A percentile compares a stretch with the other conserved stretches of the same genome.
Evolutionary conservation across 2,888 invertebrate species (phyloP).

Genomic region (Aphodius sticticus): DNA sequence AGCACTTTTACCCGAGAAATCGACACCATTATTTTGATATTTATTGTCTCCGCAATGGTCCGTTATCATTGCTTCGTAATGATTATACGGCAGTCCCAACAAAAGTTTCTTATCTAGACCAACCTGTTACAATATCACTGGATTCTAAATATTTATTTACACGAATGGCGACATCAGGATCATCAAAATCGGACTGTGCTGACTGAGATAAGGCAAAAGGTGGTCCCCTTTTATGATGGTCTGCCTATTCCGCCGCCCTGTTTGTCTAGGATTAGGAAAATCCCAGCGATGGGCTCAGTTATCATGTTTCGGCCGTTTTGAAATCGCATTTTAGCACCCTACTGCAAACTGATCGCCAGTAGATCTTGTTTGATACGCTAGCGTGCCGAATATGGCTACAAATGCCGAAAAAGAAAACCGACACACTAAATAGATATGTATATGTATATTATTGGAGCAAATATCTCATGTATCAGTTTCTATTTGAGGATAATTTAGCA

Average conservation of each 20-base stretch:
- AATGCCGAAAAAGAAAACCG: neutral
- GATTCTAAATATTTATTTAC: conserved; percentile 24
- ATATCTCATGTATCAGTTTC: neutral
- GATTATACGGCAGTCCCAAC: neutral
- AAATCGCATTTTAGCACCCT: conserved; percentile 41
- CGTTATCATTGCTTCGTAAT: neutral
- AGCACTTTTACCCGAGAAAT: neutral
- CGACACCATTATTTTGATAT: neutral
- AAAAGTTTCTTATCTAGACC: neutral
- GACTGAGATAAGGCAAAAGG: conserved; percentile 5
- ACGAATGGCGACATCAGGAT: conserved; percentile 10
- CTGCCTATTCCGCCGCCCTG: conserved; percentile 40
- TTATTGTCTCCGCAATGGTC: neutral
- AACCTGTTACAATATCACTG: neutral
- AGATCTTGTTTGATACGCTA: neutral
- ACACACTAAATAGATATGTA: neutral
- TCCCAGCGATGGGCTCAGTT: conserved; percentile 50
- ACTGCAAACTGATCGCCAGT: conserved; percentile 19
- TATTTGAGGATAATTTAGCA: neutral
- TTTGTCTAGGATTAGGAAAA: conserved; percentile 53
- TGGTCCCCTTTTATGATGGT: conserved; percentile 8
- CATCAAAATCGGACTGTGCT: conserved; percentile 12
- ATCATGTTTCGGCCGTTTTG: conserved; percentile 54
- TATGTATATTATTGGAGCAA: neutral
- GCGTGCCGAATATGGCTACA: neutral